Evolutionary conservation across 2,797 vertebrate species (phyloP), one percentile per base, ranked within the genome.

Genomic region (Hoplostethus atlanticus): DNA sequence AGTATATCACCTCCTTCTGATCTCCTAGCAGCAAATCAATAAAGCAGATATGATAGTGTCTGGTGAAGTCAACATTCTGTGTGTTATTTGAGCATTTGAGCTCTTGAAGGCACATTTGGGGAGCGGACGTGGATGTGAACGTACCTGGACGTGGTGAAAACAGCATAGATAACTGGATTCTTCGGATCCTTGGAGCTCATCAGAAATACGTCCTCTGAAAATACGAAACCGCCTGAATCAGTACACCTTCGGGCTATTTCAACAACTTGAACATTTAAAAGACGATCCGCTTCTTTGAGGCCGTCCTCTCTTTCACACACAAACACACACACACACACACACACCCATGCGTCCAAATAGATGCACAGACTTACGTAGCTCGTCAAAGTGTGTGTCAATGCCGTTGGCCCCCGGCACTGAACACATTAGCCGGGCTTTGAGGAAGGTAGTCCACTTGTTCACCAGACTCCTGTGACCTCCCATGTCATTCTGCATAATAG

Each of bases 91-190:
- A 75, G 57, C 64, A 71, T 58, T 13, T 25, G 48, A 81, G 57
- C 57, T 2, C 16, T 44, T 17, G 47, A 67, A 15, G 12, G 28
- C 55, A 73, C 58, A 63, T 40, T 53, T n/a, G 15, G 53, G 71
- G 62, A 62, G 48, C 50, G 67, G 9, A 71, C 56, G 13, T 7
- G 72, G 34, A 21, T 0, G 1, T 0, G 42, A 38, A 6, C n/a
- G 44, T 97, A 99, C 98, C 98, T 99, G 93, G 98, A 99, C 64
- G 98, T 99, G 88, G 98, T 98, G 92, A 99, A 99, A 38, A 99
- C 95, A 47, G 96, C 98, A 53, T 99, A 99, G 90, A 99, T 96
- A 59, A 99, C 85, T 12, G 98, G 98, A 88, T 97, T 99, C 94
- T 98, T 99, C 12, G 97, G 96, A 80, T 99, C 98, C 93, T 99